Conservation (phyloP, 2,888 invertebrate genomes). For the Thymelicus lineola region DNA sequence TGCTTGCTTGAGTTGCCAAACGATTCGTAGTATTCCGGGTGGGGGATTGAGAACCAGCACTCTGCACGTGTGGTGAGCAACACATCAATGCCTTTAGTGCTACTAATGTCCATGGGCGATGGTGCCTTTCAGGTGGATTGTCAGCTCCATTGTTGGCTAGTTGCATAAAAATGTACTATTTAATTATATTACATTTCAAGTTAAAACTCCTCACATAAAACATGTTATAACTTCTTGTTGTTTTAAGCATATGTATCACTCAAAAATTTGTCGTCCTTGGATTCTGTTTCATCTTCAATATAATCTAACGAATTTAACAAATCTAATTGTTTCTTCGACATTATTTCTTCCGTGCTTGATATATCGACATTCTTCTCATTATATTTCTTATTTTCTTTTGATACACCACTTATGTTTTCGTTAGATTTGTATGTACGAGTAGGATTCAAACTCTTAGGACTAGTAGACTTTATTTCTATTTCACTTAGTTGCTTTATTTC, state of each 20-base stretch:
- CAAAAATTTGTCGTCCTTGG: slow-evolving; percentile 49
- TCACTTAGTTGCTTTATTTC: slow-evolving; percentile 22
- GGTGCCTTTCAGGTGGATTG: no score
- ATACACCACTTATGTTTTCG: slow-evolving; percentile 8
- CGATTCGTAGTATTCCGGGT: no score
- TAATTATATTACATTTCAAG: no score
- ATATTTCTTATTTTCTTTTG: slow-evolving; percentile 49
- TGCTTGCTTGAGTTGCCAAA: no score
- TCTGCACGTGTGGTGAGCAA: no score
- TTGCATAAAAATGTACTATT: no score
- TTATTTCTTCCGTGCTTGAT: slow-evolving; percentile 49
- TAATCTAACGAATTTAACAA: slow-evolving; percentile 68
- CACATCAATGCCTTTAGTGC: no score
- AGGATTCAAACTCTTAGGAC: slow-evolving; percentile 23
- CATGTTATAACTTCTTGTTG: no score
- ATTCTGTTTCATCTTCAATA: slow-evolving; percentile 55
- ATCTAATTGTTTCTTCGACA: slow-evolving; percentile 60
- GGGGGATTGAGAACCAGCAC: no score
- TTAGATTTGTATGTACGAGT: slow-evolving; percentile 8
- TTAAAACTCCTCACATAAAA: no score
- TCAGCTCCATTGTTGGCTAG: no score
- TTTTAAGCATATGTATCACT: not conserved
- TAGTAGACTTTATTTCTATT: not conserved
- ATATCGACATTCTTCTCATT: slow-evolving; percentile 43
- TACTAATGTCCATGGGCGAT: no score